Evolutionary conservation across 2,113 vertebrate genomes (phyloP).

Genomic region (Festucalex cinctus): DNA sequence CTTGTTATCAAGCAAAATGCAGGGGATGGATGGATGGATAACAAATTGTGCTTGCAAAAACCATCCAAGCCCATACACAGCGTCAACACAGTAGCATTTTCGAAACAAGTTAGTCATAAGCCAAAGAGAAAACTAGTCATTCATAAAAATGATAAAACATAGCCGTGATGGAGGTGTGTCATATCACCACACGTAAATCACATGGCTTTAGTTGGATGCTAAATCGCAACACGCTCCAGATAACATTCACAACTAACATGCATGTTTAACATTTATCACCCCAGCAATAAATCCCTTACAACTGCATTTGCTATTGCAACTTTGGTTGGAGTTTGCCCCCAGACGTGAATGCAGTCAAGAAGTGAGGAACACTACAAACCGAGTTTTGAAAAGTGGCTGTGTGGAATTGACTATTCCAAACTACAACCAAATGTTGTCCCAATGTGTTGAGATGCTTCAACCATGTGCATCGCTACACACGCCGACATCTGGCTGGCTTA

Average conservation of each 20-base stretch:
- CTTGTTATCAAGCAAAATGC: too few relatives aligned
- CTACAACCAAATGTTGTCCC: neutral
- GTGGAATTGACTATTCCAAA: neutral
- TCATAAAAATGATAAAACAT: neutral
- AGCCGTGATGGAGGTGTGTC: neutral
- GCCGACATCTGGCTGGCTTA: constrained; percentile 12
- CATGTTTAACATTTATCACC: constrained; percentile 22
- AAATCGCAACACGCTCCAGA: neutral
- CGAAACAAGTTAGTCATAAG: neutral
- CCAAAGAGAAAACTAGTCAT: neutral
- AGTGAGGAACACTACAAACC: neutral
- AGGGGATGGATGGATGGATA: too few relatives aligned
- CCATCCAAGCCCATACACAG: too few relatives aligned
- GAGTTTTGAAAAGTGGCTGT: neutral
- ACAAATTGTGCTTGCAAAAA: too few relatives aligned
- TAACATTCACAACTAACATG: constrained; percentile 2
- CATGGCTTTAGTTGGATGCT: neutral
- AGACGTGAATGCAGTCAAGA: neutral
- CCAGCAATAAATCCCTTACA: constrained; percentile 18
- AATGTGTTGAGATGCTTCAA: neutral
- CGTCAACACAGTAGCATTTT: too few relatives aligned
- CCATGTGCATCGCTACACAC: constrained; percentile 35
- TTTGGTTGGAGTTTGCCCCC: constrained; percentile 55
- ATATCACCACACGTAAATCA: neutral
- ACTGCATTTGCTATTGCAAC: constrained; percentile 4